phyloP scores from a whole-genome alignment of 2,113 vertebrate genomes.

The Aegithalos caudatus region DNA sequence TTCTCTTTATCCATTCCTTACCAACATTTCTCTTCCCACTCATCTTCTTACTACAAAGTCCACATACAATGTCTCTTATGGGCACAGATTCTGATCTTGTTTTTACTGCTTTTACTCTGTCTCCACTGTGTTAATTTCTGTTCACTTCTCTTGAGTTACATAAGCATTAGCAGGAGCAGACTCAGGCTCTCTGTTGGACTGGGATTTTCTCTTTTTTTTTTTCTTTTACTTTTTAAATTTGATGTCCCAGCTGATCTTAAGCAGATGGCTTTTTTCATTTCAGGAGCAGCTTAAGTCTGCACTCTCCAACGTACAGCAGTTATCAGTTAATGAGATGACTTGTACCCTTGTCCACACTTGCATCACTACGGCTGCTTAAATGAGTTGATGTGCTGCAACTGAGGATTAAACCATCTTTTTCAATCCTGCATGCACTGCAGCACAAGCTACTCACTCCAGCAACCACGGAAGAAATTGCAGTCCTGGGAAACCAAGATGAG shows the following conservation, averaged over 20 bases:
- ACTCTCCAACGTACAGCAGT: constrained; percentile 7
- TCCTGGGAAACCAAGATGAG: constrained; percentile 22
- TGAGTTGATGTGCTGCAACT: constrained; percentile 36
- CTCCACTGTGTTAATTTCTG: not conserved
- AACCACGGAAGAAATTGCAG: not conserved
- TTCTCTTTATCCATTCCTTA: not conserved
- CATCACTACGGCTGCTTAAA: not conserved
- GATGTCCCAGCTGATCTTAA: constrained; percentile 37
- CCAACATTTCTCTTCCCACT: not conserved
- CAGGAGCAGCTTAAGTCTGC: constrained; percentile 23
- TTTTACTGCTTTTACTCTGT: not conserved
- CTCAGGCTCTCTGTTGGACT: not conserved
- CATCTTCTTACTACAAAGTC: not conserved
- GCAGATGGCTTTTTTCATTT: constrained; percentile 21
- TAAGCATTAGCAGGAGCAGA: not conserved
- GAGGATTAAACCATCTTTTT: constrained; percentile 27
- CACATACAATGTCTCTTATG: not conserved
- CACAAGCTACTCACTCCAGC: constrained; percentile 41
- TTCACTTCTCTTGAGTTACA: not conserved
- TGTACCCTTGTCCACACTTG: constrained; percentile 48
- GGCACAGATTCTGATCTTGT: not conserved
- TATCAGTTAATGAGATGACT: constrained; percentile 63
- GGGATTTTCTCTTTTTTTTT: not conserved
- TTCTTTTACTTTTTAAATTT: constrained; percentile 20
- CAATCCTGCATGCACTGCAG: constrained; percentile 48